Evolutionary conservation across 1,140 invertebrate genomes (phyloP), one percentile per base, ranked within the genome.

Genomic region (Pseudomyrmex concolor): DNA sequence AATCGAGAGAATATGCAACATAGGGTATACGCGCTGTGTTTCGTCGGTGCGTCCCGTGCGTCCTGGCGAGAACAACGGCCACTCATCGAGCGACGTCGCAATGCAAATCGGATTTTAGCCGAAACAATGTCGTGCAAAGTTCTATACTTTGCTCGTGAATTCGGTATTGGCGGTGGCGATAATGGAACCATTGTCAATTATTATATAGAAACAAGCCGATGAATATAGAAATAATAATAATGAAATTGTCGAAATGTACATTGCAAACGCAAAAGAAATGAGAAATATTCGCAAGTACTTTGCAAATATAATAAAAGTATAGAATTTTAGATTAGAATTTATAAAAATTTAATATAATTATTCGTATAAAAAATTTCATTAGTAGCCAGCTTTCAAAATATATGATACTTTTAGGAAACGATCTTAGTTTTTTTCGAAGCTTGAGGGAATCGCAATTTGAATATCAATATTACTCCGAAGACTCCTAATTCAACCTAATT

Each of bases 401-500:
- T 34, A 34, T 4, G 5, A 34, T 34, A 34, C 5, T 34, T 34
- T 5, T 34, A 34, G 3, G 5, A 25, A 4, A 25, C 2, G 2
- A 34, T 34, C 5, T 34, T 34, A 5, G 34, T 34, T 34, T 34
- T 34, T 34, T 34, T 34, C 0, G 2, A 34, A 34, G 34, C 22
- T 17, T 60, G 50, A 62, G 48, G 67, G 54, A 51, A 59, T 50
- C 13, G 3, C 55, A 9, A 15, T 43, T 55, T 87, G 85, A 78
- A 76, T 86, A 73, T 81, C 80, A 80, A 84, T 89, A 86, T 88
- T 84, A 77, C 82, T 64, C 48, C 12, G 12, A 76, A 60, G 76
- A 81, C 48, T 77, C 43, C 72, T 88, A 86, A 89, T 84, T 86
- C 88, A 86, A 81, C 48, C 87, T 89, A 91, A 90, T 90, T 89